Evolutionary conservation across 1,140 invertebrate genomes (phyloP).

Genomic region (Drosophila baimaii): DNA sequence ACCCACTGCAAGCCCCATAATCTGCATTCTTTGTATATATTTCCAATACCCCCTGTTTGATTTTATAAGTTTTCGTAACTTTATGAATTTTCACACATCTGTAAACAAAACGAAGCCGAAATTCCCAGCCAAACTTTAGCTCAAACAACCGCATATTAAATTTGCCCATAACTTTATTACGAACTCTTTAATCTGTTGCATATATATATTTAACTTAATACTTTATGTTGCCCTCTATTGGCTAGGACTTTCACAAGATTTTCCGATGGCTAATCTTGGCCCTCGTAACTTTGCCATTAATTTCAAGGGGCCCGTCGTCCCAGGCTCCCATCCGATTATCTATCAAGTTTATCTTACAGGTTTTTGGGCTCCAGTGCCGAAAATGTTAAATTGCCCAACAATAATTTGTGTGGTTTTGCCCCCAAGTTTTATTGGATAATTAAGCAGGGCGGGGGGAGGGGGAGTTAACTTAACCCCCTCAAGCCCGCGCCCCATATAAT

Average conservation of each 20-base stretch:
- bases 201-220: constrained; percentile 8
- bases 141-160: constrained; percentile 9
- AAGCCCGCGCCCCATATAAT: not conserved
- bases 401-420: constrained; percentile 61
- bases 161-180: constrained; percentile 2
- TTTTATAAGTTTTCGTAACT: not conserved
- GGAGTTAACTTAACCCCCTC: constrained; percentile 19
- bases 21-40: not conserved
- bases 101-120: not conserved
- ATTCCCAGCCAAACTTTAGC: not conserved
- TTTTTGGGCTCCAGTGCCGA: constrained; percentile 37
- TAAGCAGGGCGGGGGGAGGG: constrained; percentile 32
- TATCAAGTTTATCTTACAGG: constrained; percentile 9
- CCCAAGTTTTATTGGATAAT: constrained; percentile 72
- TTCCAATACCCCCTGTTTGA: not conserved
- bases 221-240: constrained; percentile 4
- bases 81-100: constrained; percentile 1
- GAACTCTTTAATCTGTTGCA: constrained; percentile 11
- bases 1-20: not conserved
- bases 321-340: not conserved
- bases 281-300: constrained; percentile 19
- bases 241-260: not conserved
- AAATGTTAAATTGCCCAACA: constrained; percentile 39
- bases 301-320: not conserved
- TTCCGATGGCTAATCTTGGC: not conserved